A percentile compares a stretch with the other conserved stretches of the same genome.
phyloP scores from a whole-genome alignment of 2,888 invertebrate genomes.

The Prosapia bicincta region DNA sequence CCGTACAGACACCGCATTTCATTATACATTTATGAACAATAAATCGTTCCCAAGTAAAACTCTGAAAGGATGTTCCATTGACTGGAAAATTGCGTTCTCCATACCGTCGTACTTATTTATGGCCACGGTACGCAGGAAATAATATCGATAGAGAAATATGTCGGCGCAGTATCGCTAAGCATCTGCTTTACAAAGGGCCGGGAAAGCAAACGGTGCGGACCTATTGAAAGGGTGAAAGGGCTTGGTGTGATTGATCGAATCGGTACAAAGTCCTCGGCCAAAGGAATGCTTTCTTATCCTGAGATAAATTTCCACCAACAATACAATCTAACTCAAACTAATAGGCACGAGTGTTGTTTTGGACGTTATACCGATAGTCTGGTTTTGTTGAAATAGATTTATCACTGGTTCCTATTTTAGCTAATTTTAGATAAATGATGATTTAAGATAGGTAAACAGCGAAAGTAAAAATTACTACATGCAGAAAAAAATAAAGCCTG shows the following conservation, averaged over 20 bases:
- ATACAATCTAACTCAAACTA: no score
- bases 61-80: background rate
- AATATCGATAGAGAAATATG: background rate
- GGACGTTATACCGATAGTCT: no score
- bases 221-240: conserved; percentile 2
- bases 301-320: no score
- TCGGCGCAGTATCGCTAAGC: background rate
- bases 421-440: no score
- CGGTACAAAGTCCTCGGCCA: background rate
- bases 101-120: background rate
- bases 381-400: no score
- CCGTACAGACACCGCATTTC: background rate
- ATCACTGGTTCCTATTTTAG: no score
- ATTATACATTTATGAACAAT: background rate
- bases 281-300: no score
- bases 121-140: background rate
- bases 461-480: no score
- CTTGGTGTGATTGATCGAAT: background rate
- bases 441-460: no score
- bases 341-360: no score
- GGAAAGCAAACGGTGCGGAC: background rate
- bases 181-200: background rate
- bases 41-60: background rate
- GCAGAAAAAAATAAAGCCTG: no score
- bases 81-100: background rate